Evolutionary conservation across 2,888 invertebrate genomes (phyloP), one percentile per base, ranked within the genome.

Genomic region (Taenaris catops): DNA sequence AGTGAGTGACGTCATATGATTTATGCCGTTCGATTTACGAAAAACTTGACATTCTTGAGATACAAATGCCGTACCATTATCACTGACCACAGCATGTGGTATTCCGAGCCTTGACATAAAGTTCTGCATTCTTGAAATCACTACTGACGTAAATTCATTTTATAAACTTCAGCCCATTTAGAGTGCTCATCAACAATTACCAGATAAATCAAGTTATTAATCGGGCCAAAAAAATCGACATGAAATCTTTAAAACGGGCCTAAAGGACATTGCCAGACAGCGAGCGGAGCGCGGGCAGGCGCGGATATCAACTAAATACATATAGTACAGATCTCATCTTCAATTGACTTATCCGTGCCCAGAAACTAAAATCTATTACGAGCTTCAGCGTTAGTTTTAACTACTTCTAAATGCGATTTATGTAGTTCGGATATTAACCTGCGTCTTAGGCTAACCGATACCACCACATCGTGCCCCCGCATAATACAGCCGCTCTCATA

Each of bases 21-120:
- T 18, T 6, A 51, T 54, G 2, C 51, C 51, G 19, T 56, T 53
- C 3, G 27, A 9, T 5, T 6, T 6, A 34, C 52, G 51, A 43
- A 53, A 53, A 1, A 28, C 4, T 8, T 23, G 9, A 38, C 52
- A 53, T 9, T 50, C 49, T 7, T 36, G 9, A 0, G 49, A 52
- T 8, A 21, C 19, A 25, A 54, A 54, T 5, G 40, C 19, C 1
- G 49, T 50, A 9, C 45, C 53, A 37, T 53, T 53, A 25, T 55
- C 55, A 11, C 41, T 52, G 0, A 52, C 55, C 16, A 53, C 8
- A 1, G 41, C 44, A 1, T 44, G 24, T 0, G 48, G 44, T n/a
- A 53, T 4, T 0, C 53, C 53, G 8, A 46, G 46, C 6, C 51
- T 29, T 2, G 53, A 48, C 33, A 56, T 48, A 24, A 38, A 48